These are phyloP conservation scores for Lepus townsendii DNA, from an alignment of 2,797 vertebrate genomes.

Conservation along the genomic window DNA sequence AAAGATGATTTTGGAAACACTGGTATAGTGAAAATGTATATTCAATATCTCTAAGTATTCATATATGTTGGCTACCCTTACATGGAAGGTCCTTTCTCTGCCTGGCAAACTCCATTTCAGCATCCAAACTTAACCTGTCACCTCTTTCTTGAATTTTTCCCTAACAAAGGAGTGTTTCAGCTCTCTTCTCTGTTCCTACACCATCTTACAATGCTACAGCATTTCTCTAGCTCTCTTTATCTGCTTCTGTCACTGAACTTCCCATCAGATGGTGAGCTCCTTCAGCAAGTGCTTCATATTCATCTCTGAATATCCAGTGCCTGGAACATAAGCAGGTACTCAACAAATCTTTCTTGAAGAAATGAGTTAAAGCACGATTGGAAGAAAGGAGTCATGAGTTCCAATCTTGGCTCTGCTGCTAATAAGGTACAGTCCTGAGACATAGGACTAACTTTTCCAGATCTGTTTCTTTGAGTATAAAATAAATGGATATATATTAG, in stretches of 20 bases:
- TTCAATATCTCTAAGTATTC: background rate
- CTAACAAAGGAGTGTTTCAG: background rate
- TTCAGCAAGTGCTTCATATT: background rate
- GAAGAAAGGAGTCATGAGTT: background rate
- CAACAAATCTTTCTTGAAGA: slow-evolving; percentile 21
- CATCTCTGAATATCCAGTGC: background rate
- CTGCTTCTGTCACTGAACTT: background rate
- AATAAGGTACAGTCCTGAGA: background rate
- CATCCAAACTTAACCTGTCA: background rate
- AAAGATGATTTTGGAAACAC: slow-evolving; percentile 51
- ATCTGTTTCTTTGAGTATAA: slow-evolving; percentile 17
- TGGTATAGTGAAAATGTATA: background rate
- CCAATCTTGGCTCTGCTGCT: background rate
- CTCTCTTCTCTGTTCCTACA: background rate
- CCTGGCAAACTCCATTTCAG: background rate
- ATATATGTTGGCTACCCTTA: background rate
- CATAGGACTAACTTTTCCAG: background rate
- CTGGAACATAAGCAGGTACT: background rate
- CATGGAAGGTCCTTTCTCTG: background rate
- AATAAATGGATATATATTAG: background rate
- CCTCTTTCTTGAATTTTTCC: background rate
- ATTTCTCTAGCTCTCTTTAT: background rate
- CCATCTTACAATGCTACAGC: background rate
- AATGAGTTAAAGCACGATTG: background rate
- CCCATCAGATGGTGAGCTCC: background rate